Evolutionary conservation across 2,888 invertebrate genomes (phyloP).

Genomic region (Phyto melanocephala): DNA sequence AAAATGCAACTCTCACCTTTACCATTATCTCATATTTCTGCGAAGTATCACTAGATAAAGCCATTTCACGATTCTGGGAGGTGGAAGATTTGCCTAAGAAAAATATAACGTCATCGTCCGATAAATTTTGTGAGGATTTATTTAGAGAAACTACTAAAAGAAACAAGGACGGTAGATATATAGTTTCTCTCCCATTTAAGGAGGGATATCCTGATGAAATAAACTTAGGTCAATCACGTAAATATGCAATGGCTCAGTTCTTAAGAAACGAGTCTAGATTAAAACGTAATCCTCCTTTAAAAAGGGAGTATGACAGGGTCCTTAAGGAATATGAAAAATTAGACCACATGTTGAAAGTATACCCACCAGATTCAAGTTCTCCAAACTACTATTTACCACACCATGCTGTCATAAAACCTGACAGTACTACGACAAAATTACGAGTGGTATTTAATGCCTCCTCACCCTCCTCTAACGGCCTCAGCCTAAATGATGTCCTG

Average conservation of each 20-base stretch:
- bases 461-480: slow-evolving; percentile 12
- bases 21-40: slow-evolving; percentile 8
- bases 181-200: slow-evolving; percentile 16
- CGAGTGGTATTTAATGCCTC: slow-evolving; percentile 18
- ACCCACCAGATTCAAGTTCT: neutral
- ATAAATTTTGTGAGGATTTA: neutral
- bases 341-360: neutral
- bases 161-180: neutral
- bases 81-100: neutral
- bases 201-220: neutral
- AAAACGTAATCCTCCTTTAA: neutral
- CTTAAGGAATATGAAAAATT: neutral
- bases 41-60: slow-evolving; percentile 25
- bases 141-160: neutral
- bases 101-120: neutral
- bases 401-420: slow-evolving; percentile 12
- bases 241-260: neutral
- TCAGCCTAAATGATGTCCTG: slow-evolving; percentile 10
- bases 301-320: slow-evolving; percentile 7
- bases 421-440: neutral
- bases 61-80: slow-evolving; percentile 38
- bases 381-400: slow-evolving; percentile 4
- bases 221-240: neutral
- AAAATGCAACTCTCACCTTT: neutral
- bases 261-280: neutral